Evolutionary conservation across 37 sponge, comb jelly and placozoan genomes (phyloP), one percentile per base, ranked within the genome.

Genomic region (Petrosia ficiformis): DNA sequence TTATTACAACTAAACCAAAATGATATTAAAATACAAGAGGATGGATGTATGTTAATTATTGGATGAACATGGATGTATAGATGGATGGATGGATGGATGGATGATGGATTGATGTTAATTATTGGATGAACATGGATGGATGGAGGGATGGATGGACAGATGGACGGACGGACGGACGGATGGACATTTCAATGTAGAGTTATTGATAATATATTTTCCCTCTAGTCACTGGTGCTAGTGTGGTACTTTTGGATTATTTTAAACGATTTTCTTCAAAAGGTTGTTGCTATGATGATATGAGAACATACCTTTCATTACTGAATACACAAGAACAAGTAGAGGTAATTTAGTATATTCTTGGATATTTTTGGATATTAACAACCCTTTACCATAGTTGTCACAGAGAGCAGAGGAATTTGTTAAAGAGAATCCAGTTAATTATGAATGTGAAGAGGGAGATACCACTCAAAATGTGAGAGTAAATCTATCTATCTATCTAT

Each of bases 211-310:
- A n/a, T n/a, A n/a, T n/a, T n/a, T n/a, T n/a, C 33, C 29, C 32
- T 39, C 26, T 60, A 35, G 59, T 37, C 44, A 42, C 44, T 64
- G 40, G 32, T 60, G 30, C 44, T 26, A 41, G 67, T 42, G 34
- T 65, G 35, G 48, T 42, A 43, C 44, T 95, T n/a, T 31, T 82
- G 48, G 79, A 82, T 57, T 92, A 89, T 39, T 89, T 89, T 59
- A 52, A 44, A 64, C 44, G 70, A 70, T 95, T 92, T 73, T 86
- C 90, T 1, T 69, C 72, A 3, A 86, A 88, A 64, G 44, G 37
- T 28, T 92, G 93, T 52, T 89, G 89, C 57, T 92, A 75, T 78
- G 91, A 90, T 33, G 96, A 95, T 73, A 39, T 86, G 6, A 42
- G 39, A 0, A 35, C 28, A n/a, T 90, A 56, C 76, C 42, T 81